Conservation (phyloP, 37 sponge, comb jelly and placozoan genomes). For the Amphimedon queenslandica region DNA sequence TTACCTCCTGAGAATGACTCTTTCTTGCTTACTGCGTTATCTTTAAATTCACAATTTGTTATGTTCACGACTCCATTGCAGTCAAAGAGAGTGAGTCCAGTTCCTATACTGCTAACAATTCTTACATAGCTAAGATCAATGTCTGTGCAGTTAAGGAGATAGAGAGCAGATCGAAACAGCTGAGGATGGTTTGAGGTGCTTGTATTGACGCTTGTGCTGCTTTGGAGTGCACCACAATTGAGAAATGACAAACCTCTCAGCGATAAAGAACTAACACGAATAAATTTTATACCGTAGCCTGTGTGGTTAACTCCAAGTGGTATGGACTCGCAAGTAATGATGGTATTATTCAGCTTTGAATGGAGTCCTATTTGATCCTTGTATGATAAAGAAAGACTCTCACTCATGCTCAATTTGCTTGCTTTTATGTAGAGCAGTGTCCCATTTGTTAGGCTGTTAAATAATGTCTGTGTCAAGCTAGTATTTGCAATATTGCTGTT, state of each 20-base stretch:
- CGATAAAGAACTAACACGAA: neutral
- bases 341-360: neutral
- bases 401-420: no score
- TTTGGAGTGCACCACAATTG: slow-evolving; percentile 6
- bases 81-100: slow-evolving; percentile 15
- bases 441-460: no score
- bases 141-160: slow-evolving; percentile 8
- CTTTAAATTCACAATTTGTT: neutral
- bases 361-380: neutral
- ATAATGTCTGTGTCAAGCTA: no score
- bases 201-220: neutral
- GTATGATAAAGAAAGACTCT: no score
- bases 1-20: neutral
- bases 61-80: slow-evolving; percentile 1
- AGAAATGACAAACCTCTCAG: neutral
- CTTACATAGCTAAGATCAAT: neutral
- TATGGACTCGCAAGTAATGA: neutral
- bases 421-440: no score
- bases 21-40: neutral
- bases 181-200: neutral
- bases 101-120: neutral
- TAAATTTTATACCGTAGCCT: neutral
- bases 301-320: neutral
- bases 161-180: slow-evolving; percentile 15
- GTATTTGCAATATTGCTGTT: no score